Base-by-base conservation (phyloP, 2,113 vertebrate species). In the Echinops telfairi region DNA sequence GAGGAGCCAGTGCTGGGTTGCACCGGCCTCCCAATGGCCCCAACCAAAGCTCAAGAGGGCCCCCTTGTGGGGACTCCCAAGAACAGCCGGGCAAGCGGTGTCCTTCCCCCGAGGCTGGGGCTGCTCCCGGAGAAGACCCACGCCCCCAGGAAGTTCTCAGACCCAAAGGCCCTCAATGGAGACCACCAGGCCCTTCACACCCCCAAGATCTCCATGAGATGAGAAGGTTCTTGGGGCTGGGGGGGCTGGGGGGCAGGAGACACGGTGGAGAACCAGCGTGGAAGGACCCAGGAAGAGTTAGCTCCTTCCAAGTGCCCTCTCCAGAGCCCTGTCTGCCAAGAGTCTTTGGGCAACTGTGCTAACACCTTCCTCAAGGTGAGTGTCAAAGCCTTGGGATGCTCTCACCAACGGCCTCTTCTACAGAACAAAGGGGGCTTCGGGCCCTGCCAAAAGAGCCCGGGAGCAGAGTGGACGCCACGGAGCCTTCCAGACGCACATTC, bases 31-130 rank as follows among this genome's bases (percentile, higher is more conserved):
- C 85, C 85, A 81, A 81, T 38, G n/a, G 40, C 96, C 96, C 96
- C 94, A 86, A 95, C 88, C 70, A 64, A 88, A 96, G 95, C 94
- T 97, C 93, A 94, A 90, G 97, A 95, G 95, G 96, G 92, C 97
- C 97, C 97, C 96, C 97, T 96, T 84, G 97, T 96, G 97, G 96
- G 47, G 5, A 83, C 80, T 96, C 73, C 90, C 92, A 3, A 68
- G 80, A 97, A 96, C 90, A 95, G 93, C 90, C 95, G 76, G 6
- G 38, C 62, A 1, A n/a, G 90, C 43, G 94, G 88, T 9, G 68
- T 31, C 2, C 70, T 22, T 82, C 31, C 93, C 93, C 96, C 92
- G 27, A 12, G 0, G 33, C 70, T 0, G 25, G 33, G 86, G 91
- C 23, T 2, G 31, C 53, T 86, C 31, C 60, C n/a, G 0, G 17